A percentile compares a stretch with the other conserved stretches of the same genome.
Evolutionary conservation across 2,888 invertebrate genomes (phyloP).

Genomic region (Lasioglossum figueresi): DNA sequence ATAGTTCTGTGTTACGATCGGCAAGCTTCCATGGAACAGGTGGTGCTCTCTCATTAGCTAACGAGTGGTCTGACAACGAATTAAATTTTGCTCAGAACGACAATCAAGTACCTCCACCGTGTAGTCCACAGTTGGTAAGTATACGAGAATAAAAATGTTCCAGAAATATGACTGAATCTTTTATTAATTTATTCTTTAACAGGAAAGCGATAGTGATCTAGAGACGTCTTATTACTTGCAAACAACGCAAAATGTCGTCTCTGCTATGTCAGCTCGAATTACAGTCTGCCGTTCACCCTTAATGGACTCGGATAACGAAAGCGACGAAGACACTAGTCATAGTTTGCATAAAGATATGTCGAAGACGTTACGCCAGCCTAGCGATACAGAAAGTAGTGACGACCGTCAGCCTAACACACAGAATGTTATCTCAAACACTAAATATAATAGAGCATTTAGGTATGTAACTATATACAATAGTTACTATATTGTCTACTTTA

Average conservation of each 20-base stretch:
- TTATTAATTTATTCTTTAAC: neutral
- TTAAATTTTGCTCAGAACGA: conserved; percentile 65
- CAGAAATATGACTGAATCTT: conserved; percentile 1
- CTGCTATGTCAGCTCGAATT: conserved; percentile 84
- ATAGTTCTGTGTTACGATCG: conserved; percentile 83
- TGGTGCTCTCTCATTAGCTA: conserved; percentile 76
- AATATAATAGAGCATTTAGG: conserved; percentile 75
- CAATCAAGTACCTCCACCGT: conserved; percentile 76
- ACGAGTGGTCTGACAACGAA: conserved; percentile 79
- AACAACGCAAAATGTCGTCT: conserved; percentile 86
- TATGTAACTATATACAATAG: conserved; percentile 24
- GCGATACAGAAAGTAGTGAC: conserved; percentile 78
- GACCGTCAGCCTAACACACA: conserved; percentile 71
- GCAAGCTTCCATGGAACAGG: conserved; percentile 85
- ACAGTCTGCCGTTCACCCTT: conserved; percentile 73
- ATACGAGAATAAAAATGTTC: neutral
- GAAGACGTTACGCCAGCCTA: conserved; percentile 69
- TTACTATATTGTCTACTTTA: too few relatives aligned
- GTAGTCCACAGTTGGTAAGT: conserved; percentile 75
- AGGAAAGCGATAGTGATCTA: conserved; percentile 80
- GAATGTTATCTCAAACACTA: conserved; percentile 68
- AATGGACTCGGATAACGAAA: conserved; percentile 83
- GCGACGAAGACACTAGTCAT: conserved; percentile 81
- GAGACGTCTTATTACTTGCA: conserved; percentile 83
- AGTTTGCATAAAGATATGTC: conserved; percentile 73